Percentiles rank a stretch among this genome's conserved stretches.
These are phyloP conservation scores for Melikaiella ostensackeni DNA, from an alignment of 2,888 invertebrate genomes.

Conservation along the genomic window DNA sequence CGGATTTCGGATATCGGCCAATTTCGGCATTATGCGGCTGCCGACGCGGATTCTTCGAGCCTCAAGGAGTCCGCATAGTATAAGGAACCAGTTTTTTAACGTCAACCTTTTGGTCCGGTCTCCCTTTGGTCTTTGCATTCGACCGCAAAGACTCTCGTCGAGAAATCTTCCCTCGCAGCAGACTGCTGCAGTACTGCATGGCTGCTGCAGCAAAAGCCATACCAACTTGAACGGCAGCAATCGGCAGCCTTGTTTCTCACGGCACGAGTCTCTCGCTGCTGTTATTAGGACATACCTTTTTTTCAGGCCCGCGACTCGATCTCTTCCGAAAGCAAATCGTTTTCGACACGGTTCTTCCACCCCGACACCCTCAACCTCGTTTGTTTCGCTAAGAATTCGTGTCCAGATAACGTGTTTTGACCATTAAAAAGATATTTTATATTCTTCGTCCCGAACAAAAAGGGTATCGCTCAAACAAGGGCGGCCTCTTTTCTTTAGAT, in stretches of 20 bases:
- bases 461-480: slow-evolving; percentile 10
- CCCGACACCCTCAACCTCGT: slow-evolving; percentile 22
- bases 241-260: slow-evolving; percentile 35
- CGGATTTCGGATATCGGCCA: slow-evolving; percentile 27
- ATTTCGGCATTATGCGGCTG: slow-evolving; percentile 34
- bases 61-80: slow-evolving; percentile 39
- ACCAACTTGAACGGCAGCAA: slow-evolving; percentile 20
- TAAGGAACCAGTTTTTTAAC: slow-evolving; percentile 53
- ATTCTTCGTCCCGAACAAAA: background rate
- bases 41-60: slow-evolving; percentile 31
- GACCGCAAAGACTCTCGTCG: slow-evolving; percentile 36
- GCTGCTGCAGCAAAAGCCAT: slow-evolving; percentile 8
- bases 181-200: too few relatives aligned
- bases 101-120: slow-evolving; percentile 47
- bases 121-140: slow-evolving; percentile 49
- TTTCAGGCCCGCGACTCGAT: slow-evolving; percentile 34
- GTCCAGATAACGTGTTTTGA: slow-evolving; percentile 16
- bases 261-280: slow-evolving; percentile 36
- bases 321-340: slow-evolving; percentile 37
- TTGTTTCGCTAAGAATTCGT: slow-evolving; percentile 31
- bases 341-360: slow-evolving; percentile 35
- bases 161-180: slow-evolving; percentile 29
- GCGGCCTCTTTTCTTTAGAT: background rate
- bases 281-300: slow-evolving; percentile 40
- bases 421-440: slow-evolving; percentile 24